Evolutionary conservation across 2,888 invertebrate genomes (phyloP), one percentile per base, ranked within the genome.

Genomic region (Coleophora flavipennella): DNA sequence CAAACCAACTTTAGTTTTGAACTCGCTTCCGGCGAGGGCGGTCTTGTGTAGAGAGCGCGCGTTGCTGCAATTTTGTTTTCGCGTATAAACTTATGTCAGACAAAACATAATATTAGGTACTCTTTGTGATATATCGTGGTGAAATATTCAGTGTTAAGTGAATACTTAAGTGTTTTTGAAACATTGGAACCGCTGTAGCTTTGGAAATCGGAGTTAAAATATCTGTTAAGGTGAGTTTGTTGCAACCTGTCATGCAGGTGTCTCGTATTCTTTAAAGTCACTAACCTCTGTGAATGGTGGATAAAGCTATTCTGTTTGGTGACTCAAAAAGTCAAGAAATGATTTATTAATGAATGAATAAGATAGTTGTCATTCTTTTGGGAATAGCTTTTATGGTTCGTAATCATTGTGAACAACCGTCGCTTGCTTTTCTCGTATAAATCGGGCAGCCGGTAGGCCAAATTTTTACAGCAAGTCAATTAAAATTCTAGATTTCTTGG

Each of bases 201-300:
- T 54, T 53, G 57, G n/a, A n/a, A n/a, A n/a, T n/a, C n/a, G n/a
- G 56, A 59, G 28, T 50, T 51, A 39, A 48, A 6, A 20, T 20
- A 20, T 20, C 6, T 4, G 20, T 68, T 54, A 49, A 57, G 78
- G 66, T 66, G 63, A 62, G 61, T 69, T 67, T 57, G 59, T 49
- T 70, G 65, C 77, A 80, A 80, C 80, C 79, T 81, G 81, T 81
- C 79, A 76, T 73, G 74, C 80, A 81, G 81, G 81, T 83, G 81
- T 79, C 78, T 76, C 61, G 20, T 20, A 6, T 4, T 4, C 20
- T 20, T 20, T 41, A 55, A 66, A 77, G 79, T 80, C 79, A 78
- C 64, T 79, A 73, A 79, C 79, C 79, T 75, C 63, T 43, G 32
- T 43, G 55, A 66, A 59, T 63, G 67, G 68, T 62, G 6, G 20